Base-by-base conservation (phyloP, 2,888 invertebrate species). In the Scaptomyza polygonia region DNA sequence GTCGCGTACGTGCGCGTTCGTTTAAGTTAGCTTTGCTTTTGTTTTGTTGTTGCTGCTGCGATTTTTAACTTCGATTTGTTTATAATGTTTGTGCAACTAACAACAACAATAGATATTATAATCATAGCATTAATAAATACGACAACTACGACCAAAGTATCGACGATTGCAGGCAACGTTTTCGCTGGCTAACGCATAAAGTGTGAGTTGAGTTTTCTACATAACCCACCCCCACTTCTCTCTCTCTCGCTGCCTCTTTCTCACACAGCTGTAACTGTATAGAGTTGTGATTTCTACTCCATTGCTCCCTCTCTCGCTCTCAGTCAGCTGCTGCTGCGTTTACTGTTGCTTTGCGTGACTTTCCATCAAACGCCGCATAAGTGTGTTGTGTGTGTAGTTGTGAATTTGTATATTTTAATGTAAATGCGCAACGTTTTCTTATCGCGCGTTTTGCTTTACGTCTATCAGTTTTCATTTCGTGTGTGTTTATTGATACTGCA, bases 361-460 rank as follows among this genome's bases (percentile, higher is more conserved):
- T 70, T 69, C 56, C 45, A 67, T 63, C 36, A 56, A 52, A 69
- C 69, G 64, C 59, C 57, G 39, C 40, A 39, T 21, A 52, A 44
- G 40, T 52, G 42, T 49, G 14, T 45, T 47, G 18, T 36, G 9
- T 16, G 32, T 48, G 47, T 47, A 32, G 6, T 51, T 30, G 14
- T 45, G 49, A 25, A 25, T 34, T 47, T 18, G n/a, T 49, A 30
- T 49, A 49, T 36, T 47, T 54, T 49, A 63, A 54, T 63, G 42
- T 73, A 70, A 79, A 80, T 81, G 85, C 85, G 82, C 85, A 84
- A 75, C 85, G 77, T 80, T 80, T 83, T 70, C 79, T 84, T 84
- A 84, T 84, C 84, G 65, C 78, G 44, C 42, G 53, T 72, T 68
- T 73, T 71, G 68, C 72, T 67, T 70, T 65, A 34, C 49, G 53